These are phyloP conservation scores for Pseudoips prasinana DNA, from an alignment of 2,888 invertebrate species.

Conservation along the genomic window DNA sequence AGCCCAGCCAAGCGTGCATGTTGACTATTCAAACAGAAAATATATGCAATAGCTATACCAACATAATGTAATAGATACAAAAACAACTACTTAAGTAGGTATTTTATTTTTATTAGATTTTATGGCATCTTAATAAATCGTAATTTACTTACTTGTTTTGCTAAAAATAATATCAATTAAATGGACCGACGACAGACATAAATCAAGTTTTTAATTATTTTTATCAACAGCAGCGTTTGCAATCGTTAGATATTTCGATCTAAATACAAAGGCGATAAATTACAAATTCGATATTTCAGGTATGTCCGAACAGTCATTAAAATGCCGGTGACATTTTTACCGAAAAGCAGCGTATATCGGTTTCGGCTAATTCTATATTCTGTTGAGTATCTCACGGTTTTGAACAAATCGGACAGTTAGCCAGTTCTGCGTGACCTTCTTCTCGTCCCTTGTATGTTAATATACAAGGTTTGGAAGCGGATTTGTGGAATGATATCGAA, in stretches of 20 bases:
- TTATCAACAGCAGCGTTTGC: slow-evolving; percentile 40
- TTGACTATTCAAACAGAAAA: slow-evolving; percentile 50
- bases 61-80: slow-evolving; percentile 23
- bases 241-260: slow-evolving; percentile 45
- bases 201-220: slow-evolving; percentile 55
- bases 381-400: slow-evolving; percentile 48
- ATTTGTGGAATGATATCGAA: slow-evolving; percentile 29
- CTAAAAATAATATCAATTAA: slow-evolving; percentile 32
- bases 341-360: slow-evolving; percentile 45
- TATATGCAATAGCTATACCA: slow-evolving; percentile 46
- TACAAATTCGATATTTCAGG: slow-evolving; percentile 62
- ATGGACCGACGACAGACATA: slow-evolving; percentile 37
- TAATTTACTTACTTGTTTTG: slow-evolving; percentile 22
- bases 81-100: slow-evolving; percentile 13
- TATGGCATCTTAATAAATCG: slow-evolving; percentile 21
- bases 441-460: slow-evolving; percentile 32
- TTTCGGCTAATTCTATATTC: slow-evolving; percentile 63
- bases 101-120: slow-evolving; percentile 12
- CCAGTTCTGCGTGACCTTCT: slow-evolving; percentile 42
- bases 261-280: slow-evolving; percentile 69
- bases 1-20: slow-evolving; percentile 43
- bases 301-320: slow-evolving; percentile 62
- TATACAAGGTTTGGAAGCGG: slow-evolving; percentile 17
- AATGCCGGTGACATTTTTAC: slow-evolving; percentile 67
- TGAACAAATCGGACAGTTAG: slow-evolving; percentile 44